Evolutionary conservation across 2,888 invertebrate genomes (phyloP), one percentile per base, ranked within the genome.

Genomic region (Drosophila eohydei): DNA sequence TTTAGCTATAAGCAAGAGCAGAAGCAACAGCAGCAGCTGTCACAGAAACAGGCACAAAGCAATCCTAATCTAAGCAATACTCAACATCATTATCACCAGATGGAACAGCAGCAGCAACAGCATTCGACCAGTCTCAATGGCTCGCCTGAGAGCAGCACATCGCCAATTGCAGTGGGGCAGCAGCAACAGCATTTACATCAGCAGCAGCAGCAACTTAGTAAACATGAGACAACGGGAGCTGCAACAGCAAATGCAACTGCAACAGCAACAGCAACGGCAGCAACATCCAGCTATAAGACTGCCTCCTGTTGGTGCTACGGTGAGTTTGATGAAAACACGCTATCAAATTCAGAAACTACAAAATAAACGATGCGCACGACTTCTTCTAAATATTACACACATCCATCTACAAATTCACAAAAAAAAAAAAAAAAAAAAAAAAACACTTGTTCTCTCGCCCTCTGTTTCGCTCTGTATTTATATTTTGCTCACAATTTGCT

Each of bases 241-340:
- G 34, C 79, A 60, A n/a, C 67, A n/a, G 40, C 21, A 14, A 48
- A 16, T 43, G 43, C 9, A 21, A 30, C 48, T 51, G 50, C 69
- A 63, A 36, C 76, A 52, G 57, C 81, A 62, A 46, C 80, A 67
- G 50, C 80, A 68, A 58, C 81, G 66, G 54, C 80, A 71, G 50
- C 81, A 78, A 62, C 67, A 63, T 74, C 63, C 65, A 65, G 75
- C 78, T 78, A 70, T 76, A 88, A 85, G 75, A 88, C 88, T 81
- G 89, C 92, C 74, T 91, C 93, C 88, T 92, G 93, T 90, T 93
- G 92, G 92, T 93, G 92, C 91, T 92, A 92, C 91, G 93, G 93
- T 93, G 92, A 93, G 93, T 93, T 90, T 71, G 80, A 85, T 74
- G 70, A 75, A 81, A 77, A 80, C 81, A 81, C 67, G 73, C 73